Conservation (phyloP, 2,888 invertebrate genomes). For the Scaptomyza cyrtandrae region DNA sequence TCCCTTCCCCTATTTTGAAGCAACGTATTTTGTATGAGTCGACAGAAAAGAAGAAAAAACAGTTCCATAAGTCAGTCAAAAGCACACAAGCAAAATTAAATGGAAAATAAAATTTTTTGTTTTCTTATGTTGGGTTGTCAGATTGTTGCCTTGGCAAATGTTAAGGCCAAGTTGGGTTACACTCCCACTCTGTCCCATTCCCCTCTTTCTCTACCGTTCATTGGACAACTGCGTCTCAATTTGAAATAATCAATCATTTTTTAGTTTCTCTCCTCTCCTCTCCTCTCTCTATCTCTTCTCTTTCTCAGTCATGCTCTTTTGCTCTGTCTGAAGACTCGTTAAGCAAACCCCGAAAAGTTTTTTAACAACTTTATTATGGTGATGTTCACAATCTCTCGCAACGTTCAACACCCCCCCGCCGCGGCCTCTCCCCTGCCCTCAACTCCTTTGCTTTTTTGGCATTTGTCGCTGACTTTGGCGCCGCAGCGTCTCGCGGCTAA, state of each 20-base stretch:
- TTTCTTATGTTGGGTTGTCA: constrained; percentile 25
- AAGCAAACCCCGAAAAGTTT: constrained; percentile 61
- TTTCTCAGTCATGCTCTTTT: neutral
- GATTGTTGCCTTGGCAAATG: constrained; percentile 50
- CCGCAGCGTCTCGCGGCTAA: constrained; percentile 72
- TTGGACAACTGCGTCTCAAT: constrained; percentile 55
- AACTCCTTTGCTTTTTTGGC: neutral
- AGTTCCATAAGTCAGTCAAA: constrained; percentile 38
- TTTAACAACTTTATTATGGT: constrained; percentile 69
- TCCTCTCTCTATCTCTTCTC: no score
- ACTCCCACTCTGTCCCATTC: neutral
- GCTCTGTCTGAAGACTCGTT: constrained; percentile 35
- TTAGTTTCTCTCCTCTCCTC: constrained; percentile 22
- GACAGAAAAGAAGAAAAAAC: constrained; percentile 34
- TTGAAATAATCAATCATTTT: constrained; percentile 73
- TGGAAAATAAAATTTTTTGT: constrained; percentile 1
- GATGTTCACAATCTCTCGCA: constrained; percentile 21
- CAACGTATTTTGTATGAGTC: constrained; percentile 36
- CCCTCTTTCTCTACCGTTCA: constrained; percentile 13
- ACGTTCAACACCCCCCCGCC: neutral
- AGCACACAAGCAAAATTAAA: constrained; percentile 14
- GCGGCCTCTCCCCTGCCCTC: no score
- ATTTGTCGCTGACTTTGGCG: constrained; percentile 63
- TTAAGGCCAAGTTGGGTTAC: constrained; percentile 35
- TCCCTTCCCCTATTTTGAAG: neutral